Conservation (phyloP, 2,797 vertebrate genomes). For the Otolemur crassicaudatus region DNA sequence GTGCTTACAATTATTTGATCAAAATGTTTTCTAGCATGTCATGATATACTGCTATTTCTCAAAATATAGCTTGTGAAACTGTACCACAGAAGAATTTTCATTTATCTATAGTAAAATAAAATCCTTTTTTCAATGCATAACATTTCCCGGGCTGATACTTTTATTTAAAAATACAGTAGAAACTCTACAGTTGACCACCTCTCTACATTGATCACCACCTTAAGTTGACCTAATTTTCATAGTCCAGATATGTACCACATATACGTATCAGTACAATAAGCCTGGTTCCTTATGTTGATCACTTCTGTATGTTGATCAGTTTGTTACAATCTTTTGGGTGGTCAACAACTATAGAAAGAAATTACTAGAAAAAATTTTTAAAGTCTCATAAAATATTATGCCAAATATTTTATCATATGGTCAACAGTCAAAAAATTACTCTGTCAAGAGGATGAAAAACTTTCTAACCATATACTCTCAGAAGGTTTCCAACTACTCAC, state of each 20-base stretch:
- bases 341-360: not conserved
- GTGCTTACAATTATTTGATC: not conserved
- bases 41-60: not conserved
- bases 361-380: not conserved
- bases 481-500: not conserved
- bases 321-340: too few relatives aligned
- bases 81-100: not conserved
- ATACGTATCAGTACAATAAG: too few relatives aligned
- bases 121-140: not conserved
- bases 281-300: too few relatives aligned
- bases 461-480: not conserved
- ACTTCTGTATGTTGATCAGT: too few relatives aligned
- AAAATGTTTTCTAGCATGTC: not conserved
- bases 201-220: too few relatives aligned
- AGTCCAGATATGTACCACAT: too few relatives aligned
- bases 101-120: not conserved
- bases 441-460: not conserved
- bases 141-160: not conserved
- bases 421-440: not conserved
- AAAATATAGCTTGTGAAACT: not conserved
- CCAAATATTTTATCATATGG: not conserved
- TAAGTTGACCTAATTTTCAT: too few relatives aligned
- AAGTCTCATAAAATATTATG: not conserved
- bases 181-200: too few relatives aligned
- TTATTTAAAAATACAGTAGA: not conserved